These are phyloP conservation scores for Ceratosolen solmsi DNA, from an alignment of 1,140 invertebrate species.

Conservation along the genomic window DNA sequence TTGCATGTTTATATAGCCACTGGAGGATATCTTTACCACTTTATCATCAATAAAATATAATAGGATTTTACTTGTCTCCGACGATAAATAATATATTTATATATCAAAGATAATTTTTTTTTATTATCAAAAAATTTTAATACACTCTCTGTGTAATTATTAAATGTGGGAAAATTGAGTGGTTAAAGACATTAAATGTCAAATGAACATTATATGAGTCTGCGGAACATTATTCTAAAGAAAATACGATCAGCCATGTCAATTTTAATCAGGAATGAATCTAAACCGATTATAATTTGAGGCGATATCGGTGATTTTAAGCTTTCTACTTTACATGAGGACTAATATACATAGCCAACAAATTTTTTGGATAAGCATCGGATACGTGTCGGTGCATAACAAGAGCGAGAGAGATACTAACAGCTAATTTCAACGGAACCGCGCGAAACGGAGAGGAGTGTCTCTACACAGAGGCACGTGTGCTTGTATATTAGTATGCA, in stretches of 20 bases:
- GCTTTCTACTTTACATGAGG: constrained; percentile 16
- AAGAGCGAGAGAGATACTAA: constrained; percentile 22
- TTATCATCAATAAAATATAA: too few species aligned
- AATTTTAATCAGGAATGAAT: background rate
- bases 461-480: background rate
- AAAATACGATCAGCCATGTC: background rate
- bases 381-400: background rate
- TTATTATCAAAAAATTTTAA: too few species aligned
- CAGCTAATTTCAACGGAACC: constrained; percentile 14
- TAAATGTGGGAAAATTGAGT: too few species aligned
- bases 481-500: too few species aligned
- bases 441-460: background rate
- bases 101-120: too few species aligned
- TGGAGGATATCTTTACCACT: too few species aligned
- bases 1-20: too few species aligned
- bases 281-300: background rate
- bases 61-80: too few species aligned
- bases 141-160: too few species aligned
- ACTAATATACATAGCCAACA: background rate
- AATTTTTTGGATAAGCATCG: constrained; percentile 35
- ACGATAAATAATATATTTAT: too few species aligned
- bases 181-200: too few species aligned
- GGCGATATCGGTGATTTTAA: background rate
- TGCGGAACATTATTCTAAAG: background rate
- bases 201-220: too few species aligned